Evolutionary conservation across 2,797 vertebrate species (phyloP).

Genomic region (Leontocebus nigricollis): DNA sequence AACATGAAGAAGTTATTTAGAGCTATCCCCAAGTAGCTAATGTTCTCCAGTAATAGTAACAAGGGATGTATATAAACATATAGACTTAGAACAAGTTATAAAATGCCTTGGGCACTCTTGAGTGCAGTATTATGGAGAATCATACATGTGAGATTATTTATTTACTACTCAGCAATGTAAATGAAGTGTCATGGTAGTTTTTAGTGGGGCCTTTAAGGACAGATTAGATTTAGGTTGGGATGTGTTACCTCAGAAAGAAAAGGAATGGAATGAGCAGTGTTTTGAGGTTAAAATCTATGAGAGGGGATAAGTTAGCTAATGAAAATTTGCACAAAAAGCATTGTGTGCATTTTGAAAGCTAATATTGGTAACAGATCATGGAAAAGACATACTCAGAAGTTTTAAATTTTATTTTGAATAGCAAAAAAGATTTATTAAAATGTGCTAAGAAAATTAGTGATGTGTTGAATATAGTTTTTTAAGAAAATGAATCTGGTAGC

Average conservation of each 20-base stretch:
- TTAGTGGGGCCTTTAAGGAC: neutral
- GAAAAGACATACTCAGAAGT: neutral
- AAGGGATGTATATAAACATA: neutral
- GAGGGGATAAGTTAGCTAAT: neutral
- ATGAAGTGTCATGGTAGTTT: neutral
- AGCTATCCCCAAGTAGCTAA: neutral
- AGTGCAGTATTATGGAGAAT: neutral
- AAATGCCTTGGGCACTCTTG: neutral
- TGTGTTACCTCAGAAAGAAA: neutral
- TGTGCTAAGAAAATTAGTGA: neutral
- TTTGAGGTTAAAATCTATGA: neutral
- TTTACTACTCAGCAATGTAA: neutral
- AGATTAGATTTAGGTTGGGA: neutral
- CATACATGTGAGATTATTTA: neutral
- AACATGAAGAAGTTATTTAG: neutral
- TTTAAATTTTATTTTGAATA: conserved; percentile 45
- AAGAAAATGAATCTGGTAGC: neutral
- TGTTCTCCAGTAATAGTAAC: neutral
- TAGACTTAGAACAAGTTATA: neutral
- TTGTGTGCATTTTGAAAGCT: neutral
- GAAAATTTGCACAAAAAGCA: conserved; percentile 8
- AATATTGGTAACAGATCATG: neutral
- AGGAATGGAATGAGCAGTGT: neutral
- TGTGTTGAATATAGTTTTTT: neutral
- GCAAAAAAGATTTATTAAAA: neutral